Evolutionary conservation across 2,113 vertebrate genomes (phyloP).

Genomic region (Takifugu bimaculatus): DNA sequence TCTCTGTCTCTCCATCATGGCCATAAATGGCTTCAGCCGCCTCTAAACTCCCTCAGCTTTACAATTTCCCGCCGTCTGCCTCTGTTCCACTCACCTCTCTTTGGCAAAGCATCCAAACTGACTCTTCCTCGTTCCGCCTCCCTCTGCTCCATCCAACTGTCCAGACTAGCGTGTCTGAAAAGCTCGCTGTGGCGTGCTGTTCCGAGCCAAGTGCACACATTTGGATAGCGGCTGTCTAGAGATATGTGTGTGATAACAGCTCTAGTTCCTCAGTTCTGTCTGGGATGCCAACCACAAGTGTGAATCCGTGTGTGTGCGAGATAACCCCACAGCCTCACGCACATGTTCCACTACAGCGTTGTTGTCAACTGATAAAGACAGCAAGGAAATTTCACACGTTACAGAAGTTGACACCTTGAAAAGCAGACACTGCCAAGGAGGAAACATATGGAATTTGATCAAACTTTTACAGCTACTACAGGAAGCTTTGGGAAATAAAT

Average conservation of each 20-base stretch:
- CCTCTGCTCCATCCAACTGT: constrained; percentile 46
- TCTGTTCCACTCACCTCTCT: constrained; percentile 39
- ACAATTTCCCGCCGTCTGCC: constrained; percentile 37
- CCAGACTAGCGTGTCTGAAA: constrained; percentile 63
- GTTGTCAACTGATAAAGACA: constrained; percentile 57
- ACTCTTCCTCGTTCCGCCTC: constrained; percentile 17
- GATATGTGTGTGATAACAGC: constrained; percentile 65
- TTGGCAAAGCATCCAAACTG: constrained; percentile 44
- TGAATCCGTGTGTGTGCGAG: constrained; percentile 22
- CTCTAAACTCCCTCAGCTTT: constrained; percentile 24
- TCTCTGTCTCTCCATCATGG: constrained; percentile 28
- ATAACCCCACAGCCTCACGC: constrained; percentile 56
- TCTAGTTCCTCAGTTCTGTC: constrained; percentile 56
- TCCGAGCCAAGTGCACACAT: constrained; percentile 65
- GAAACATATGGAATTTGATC: constrained; percentile 40
- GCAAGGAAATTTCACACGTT: constrained; percentile 56
- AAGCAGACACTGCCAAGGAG: constrained; percentile 41
- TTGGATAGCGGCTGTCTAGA: constrained; percentile 71
- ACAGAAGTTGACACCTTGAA: constrained; percentile 55
- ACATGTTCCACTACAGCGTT: constrained; percentile 45
- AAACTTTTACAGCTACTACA: constrained; percentile 35
- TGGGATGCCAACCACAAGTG: constrained; percentile 34
- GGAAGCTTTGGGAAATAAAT: constrained; percentile 14
- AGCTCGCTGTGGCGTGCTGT: constrained; percentile 46
- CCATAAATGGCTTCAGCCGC: constrained; percentile 39